Percentiles rank a stretch among this genome's conserved stretches.
These are phyloP conservation scores for Omphaloscelis lunosa DNA, from an alignment of 2,888 invertebrate genomes.

Conservation along the genomic window DNA sequence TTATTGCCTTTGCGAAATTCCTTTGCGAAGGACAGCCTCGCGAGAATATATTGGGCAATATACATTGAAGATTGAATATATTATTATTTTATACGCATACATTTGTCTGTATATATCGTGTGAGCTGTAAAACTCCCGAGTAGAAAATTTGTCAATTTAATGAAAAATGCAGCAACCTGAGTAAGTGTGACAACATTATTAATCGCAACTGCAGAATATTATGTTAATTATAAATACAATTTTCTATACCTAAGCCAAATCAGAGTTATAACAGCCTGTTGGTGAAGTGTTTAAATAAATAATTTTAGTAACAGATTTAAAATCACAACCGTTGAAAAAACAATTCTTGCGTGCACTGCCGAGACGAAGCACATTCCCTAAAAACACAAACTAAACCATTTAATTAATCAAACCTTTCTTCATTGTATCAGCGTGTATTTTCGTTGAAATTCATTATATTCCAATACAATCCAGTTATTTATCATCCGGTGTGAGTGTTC, in stretches of 20 bases:
- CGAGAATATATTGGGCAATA: constrained; percentile 11
- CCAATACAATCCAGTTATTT: constrained; percentile 61
- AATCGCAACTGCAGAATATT: not conserved
- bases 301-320: constrained; percentile 1
- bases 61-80: constrained; percentile 25
- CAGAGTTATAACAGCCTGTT: not conserved
- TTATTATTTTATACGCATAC: constrained; percentile 19
- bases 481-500: constrained; percentile 50
- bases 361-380: constrained; percentile 2
- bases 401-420: constrained; percentile 48
- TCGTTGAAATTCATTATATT: constrained; percentile 53
- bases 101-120: not conserved
- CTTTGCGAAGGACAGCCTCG: constrained; percentile 21
- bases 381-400: constrained; percentile 34
- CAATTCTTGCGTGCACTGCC: not conserved
- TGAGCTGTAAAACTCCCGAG: not conserved
- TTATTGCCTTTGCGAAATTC: constrained; percentile 43
- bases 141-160: not conserved
- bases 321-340: constrained; percentile 10
- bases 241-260: not conserved
- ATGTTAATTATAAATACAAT: not conserved
- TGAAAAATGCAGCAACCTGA: not conserved
- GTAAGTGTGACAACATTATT: not conserved
- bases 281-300: not conserved
- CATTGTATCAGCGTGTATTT: constrained; percentile 43